Percentiles rank a stretch among this genome's conserved stretches.
These are phyloP conservation scores for Polydrusus tereticollis DNA, from an alignment of 2,888 invertebrate species.

Conservation along the genomic window DNA sequence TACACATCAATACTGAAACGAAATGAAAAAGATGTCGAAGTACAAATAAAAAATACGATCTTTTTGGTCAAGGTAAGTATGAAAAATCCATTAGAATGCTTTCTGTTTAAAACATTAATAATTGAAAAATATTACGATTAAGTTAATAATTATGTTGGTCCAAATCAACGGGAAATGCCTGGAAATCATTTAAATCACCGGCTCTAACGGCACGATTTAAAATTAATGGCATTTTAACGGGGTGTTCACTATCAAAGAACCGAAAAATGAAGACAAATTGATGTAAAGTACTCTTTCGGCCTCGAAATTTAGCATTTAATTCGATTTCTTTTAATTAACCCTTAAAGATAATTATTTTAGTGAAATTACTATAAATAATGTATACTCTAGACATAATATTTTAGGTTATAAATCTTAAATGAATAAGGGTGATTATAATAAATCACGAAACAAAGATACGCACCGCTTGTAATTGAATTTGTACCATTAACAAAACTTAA, in stretches of 20 bases:
- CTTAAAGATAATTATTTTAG: too few relatives aligned
- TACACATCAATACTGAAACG: neutral
- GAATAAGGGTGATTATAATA: neutral
- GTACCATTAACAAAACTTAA: neutral
- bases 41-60: neutral
- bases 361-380: too few relatives aligned
- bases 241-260: slow-evolving; percentile 37
- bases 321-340: too few relatives aligned
- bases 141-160: too few relatives aligned
- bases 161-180: slow-evolving; percentile 28
- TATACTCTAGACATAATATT: too few relatives aligned
- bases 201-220: slow-evolving; percentile 40
- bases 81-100: too few relatives aligned
- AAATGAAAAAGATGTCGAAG: neutral
- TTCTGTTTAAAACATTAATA: too few relatives aligned
- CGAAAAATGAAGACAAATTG: slow-evolving; percentile 45
- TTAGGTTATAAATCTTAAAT: too few relatives aligned
- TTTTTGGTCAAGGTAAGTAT: too few relatives aligned
- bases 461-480: neutral
- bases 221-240: slow-evolving; percentile 45
- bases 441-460: neutral
- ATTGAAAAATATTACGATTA: too few relatives aligned
- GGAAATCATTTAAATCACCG: slow-evolving; percentile 35
- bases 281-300: slow-evolving; percentile 26
- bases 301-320: neutral